Evolutionary conservation across 1,140 invertebrate genomes (phyloP), one percentile per base, ranked within the genome.

Genomic region (Drosophila triauraria): DNA sequence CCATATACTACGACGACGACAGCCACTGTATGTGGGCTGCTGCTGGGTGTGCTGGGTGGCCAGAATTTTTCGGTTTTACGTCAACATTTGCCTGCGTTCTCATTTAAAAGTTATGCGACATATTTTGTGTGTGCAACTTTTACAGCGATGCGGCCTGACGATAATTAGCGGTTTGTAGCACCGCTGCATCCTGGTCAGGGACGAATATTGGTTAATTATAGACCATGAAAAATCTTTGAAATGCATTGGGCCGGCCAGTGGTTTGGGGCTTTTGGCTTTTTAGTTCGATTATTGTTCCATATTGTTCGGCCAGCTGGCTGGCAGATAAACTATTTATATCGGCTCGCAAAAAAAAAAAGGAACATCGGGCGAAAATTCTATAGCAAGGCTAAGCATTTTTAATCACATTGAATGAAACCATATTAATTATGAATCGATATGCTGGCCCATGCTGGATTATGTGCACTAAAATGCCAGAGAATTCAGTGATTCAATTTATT

Each of bases 101-200:
- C 40, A 67, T 78, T 53, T 60, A 82, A 82, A 82, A 82, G 58
- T 82, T 79, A 75, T 71, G 70, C 71, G 59, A 79, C 75, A 79
- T 65, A 78, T 75, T 75, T 75, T 54, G 74, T 62, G 72, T 62
- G 71, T 68, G 35, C 60, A 82, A 75, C 75, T 78, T 74, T 75
- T 53, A 44, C 48, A 56, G 38, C 40, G 63, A 44, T 50, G 75
- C 57, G 40, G 56, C 63, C 10, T 42, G 75, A 48, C 75, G 65
- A 78, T 75, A 83, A 82, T 82, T 82, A 75, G 80, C 71, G 80
- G 80, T 78, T 78, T 78, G 54, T 44, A 62, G 51, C 25, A 43
- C 43, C 40, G 44, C 42, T 46, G 63, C 43, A 51, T 58, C 50
- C 48, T 78, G 35, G 57, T 43, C 46, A 60, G 57, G 56, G 54